phyloP scores from a whole-genome alignment of 2,888 invertebrate species.

The Nebria salina region DNA sequence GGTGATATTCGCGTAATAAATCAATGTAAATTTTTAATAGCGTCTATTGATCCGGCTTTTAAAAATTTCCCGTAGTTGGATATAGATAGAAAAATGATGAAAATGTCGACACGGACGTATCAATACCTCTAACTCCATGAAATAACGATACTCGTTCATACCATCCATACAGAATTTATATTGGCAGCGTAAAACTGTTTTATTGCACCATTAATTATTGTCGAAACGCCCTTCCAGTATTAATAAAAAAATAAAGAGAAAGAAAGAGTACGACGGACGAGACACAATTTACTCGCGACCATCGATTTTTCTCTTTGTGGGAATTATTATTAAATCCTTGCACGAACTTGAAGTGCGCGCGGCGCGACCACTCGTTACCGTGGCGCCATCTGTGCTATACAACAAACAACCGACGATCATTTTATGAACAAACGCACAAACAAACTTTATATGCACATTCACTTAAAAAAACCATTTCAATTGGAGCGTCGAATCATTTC shows the following conservation, averaged over 20 bases:
- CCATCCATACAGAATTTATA: conserved; percentile 38
- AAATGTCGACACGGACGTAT: background rate
- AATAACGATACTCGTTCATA: conserved; percentile 13
- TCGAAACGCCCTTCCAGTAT: conserved; percentile 27
- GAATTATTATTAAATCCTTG: conserved; percentile 44
- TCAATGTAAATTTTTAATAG: background rate
- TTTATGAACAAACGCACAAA: background rate
- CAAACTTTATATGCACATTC: background rate
- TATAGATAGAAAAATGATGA: background rate
- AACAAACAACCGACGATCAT: background rate
- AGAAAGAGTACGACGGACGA: background rate
- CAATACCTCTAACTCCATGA: conserved; percentile 9
- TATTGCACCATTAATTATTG: conserved; percentile 42
- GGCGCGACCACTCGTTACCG: background rate
- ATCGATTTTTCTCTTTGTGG: conserved; percentile 37
- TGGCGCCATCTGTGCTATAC: conserved; percentile 30
- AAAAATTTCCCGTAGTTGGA: background rate
- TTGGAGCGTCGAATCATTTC: no score
- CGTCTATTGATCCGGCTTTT: background rate
- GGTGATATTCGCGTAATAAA: background rate
- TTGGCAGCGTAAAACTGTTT: conserved; percentile 39
- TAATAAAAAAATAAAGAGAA: conserved; percentile 40
- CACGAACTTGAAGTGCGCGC: conserved; percentile 39
- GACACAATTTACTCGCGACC: conserved; percentile 31
- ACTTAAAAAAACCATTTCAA: background rate